These are phyloP conservation scores for Gavia stellata DNA, from an alignment of 2,113 vertebrate species.

Conservation along the genomic window DNA sequence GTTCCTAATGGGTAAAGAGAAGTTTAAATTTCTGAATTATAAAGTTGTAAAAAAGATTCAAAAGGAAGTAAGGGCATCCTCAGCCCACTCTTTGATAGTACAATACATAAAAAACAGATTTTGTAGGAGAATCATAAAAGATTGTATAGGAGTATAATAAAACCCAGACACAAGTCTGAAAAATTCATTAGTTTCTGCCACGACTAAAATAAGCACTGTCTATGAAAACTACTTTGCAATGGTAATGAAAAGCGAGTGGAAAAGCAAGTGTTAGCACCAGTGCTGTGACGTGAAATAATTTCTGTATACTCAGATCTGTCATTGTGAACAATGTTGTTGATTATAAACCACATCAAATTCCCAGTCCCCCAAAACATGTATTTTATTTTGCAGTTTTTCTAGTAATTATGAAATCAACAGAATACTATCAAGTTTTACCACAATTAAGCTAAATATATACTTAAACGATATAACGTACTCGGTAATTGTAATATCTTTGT, in stretches of 20 bases:
- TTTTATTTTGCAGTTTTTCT: slow-evolving; percentile 48
- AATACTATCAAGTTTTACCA: slow-evolving; percentile 43
- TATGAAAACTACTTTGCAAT: slow-evolving; percentile 54
- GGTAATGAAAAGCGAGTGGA: slow-evolving; percentile 43
- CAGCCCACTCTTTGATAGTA: slow-evolving; percentile 19
- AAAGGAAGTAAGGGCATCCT: slow-evolving; percentile 21
- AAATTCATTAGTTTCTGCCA: slow-evolving; percentile 56
- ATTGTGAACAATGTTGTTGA: slow-evolving; percentile 57
- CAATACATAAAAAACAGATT: slow-evolving; percentile 18
- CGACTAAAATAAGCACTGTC: slow-evolving; percentile 56
- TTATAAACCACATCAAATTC: slow-evolving; percentile 61
- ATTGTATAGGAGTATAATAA: slow-evolving; percentile 58
- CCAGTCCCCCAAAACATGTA: slow-evolving; percentile 44
- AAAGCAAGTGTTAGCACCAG: slow-evolving; percentile 54
- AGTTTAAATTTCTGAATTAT: slow-evolving; percentile 52
- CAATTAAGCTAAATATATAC: slow-evolving; percentile 52
- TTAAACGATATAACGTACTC: slow-evolving; percentile 11
- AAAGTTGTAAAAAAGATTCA: slow-evolving; percentile 59
- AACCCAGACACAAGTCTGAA: slow-evolving; percentile 53
- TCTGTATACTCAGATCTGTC: slow-evolving; percentile 27
- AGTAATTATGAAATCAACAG: slow-evolving; percentile 52
- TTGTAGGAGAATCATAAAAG: slow-evolving; percentile 62
- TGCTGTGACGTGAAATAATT: slow-evolving; percentile 27
- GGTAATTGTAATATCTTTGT: slow-evolving; percentile 32
- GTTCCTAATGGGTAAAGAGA: not conserved